A percentile compares a stretch with the other conserved stretches of the same genome.
These are phyloP conservation scores for Bubalus kerabau DNA, from an alignment of 2,113 vertebrate genomes.

Conservation along the genomic window DNA sequence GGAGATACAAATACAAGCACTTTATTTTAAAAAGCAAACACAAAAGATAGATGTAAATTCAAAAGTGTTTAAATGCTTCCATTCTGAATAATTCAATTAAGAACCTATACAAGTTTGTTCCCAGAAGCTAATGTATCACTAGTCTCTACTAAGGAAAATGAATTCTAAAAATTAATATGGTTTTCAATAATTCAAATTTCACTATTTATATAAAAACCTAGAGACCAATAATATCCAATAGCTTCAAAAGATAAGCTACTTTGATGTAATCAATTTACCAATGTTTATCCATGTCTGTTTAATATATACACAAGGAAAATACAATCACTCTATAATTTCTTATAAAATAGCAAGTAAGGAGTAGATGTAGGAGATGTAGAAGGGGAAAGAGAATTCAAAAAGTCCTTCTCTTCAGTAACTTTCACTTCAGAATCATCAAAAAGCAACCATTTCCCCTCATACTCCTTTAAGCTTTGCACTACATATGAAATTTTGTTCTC, in stretches of 20 bases:
- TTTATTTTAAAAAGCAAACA: conserved; percentile 79
- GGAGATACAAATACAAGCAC: conserved; percentile 79
- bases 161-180: conserved; percentile 70
- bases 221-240: conserved; percentile 70
- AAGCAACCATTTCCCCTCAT: conserved; percentile 96
- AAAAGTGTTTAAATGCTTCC: conserved; percentile 74
- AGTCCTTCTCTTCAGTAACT: conserved; percentile 93
- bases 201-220: conserved; percentile 72
- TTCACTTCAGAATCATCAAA: conserved; percentile 98
- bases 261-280: conserved; percentile 53
- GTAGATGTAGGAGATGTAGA: conserved; percentile 91
- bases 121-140: conserved; percentile 71
- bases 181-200: conserved; percentile 72
- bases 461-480: conserved; percentile 87
- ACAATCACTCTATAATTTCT: conserved; percentile 81
- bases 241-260: conserved; percentile 74
- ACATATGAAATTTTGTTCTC: conserved; percentile 75
- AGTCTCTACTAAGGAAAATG: conserved; percentile 69
- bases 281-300: conserved; percentile 60
- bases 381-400: conserved; percentile 91
- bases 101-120: conserved; percentile 72
- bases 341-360: conserved; percentile 97
- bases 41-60: conserved; percentile 73
- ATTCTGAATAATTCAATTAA: conserved; percentile 63
- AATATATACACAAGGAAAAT: conserved; percentile 78